Evolutionary conservation across 64 coral and sea anemone species (phyloP), one percentile per base, ranked within the genome.

Genomic region (Cladopsammia gracilis): DNA sequence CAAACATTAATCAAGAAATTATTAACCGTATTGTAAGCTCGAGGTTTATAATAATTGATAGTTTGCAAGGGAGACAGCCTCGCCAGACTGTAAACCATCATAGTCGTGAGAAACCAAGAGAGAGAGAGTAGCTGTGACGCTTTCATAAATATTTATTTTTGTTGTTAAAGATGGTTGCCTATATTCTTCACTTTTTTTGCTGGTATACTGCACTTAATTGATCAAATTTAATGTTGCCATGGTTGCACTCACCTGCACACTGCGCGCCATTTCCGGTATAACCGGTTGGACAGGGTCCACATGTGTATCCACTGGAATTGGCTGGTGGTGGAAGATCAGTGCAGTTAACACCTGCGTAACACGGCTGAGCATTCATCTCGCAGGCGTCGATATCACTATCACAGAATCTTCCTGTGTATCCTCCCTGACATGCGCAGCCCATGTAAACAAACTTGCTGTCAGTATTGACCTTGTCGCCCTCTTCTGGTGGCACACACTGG

Each of bases 331-430:
- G 87, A 20, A 75, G 51, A n/a, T 75, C 51, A 71, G 20, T 75
- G 70, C 84, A 87, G 3, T 53, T 25, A 67, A 87, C 84, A 20
- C 67, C 84, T 19, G 84, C n/a, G 23, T 87, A 87, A 43, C 84
- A 87, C 48, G 84, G 84, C 60, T 87, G 43, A 57, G 64, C 84
- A 65, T 89, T 89, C 15, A 58, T 54, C 72, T 57, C 71, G 45
- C 87, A 89, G 50, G 87, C 87, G 22, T 89, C 87, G 42, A 89
- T 73, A 56, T 89, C 87, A 43, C 70, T 89, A 47, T 75, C 71
- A 76, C 87, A 89, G 52, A 89, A 76, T 43, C 87, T 60, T 42
- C 87, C 87, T n/a, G 71, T 89, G 48, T 60, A 89, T 43, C 87
- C 87, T 52, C 56, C 72, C 16, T 53, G 43, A 64, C 87, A 89